Conservation (phyloP, 2,888 invertebrate genomes). For the Salpingus planirostris region DNA sequence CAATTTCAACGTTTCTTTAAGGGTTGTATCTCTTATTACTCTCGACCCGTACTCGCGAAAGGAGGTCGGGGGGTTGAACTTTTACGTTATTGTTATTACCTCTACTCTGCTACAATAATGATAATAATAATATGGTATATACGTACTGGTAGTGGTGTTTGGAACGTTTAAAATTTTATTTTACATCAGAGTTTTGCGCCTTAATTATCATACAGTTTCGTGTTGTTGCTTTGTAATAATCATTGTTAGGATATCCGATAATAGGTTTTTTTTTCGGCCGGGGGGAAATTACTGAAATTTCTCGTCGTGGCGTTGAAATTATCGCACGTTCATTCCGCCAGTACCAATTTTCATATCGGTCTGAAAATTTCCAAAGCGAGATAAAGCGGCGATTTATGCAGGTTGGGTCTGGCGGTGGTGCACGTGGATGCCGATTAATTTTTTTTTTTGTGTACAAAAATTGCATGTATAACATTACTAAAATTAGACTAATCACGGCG, state of each 20-base stretch:
- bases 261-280: neutral
- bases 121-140: too few species aligned
- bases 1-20: slow-evolving; percentile 24
- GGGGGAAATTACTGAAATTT: slow-evolving; percentile 9
- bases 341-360: slow-evolving; percentile 22
- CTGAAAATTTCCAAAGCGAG: slow-evolving; percentile 14
- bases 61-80: too few species aligned
- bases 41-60: too few species aligned
- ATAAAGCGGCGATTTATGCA: slow-evolving; percentile 23
- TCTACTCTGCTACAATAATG: slow-evolving; percentile 12
- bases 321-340: slow-evolving; percentile 22
- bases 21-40: slow-evolving; percentile 26
- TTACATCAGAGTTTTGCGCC: slow-evolving; percentile 6
- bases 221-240: too few species aligned
- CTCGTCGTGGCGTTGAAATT: slow-evolving; percentile 13
- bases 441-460: slow-evolving; percentile 23
- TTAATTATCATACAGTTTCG: too few species aligned
- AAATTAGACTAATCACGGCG: slow-evolving; percentile 24
- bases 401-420: too few species aligned
- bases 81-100: slow-evolving; percentile 31
- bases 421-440: slow-evolving; percentile 16
- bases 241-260: neutral
- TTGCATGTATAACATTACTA: slow-evolving; percentile 29
- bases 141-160: too few species aligned
- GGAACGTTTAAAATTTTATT: too few species aligned